phyloP scores from a whole-genome alignment of 2,113 vertebrate species.

The Sturnus vulgaris region DNA sequence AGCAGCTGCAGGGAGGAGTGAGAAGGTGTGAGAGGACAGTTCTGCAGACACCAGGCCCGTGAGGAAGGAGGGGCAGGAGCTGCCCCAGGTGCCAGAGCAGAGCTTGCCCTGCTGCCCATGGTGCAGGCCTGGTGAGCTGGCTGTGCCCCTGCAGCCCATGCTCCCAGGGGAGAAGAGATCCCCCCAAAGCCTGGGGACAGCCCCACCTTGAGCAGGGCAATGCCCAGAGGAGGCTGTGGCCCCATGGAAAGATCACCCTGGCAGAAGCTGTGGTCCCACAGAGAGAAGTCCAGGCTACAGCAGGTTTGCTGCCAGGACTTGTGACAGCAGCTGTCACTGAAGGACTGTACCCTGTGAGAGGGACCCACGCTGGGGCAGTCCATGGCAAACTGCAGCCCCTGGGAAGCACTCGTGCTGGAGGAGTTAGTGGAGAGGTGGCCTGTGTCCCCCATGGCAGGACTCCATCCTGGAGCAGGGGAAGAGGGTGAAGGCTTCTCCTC shows the following conservation, averaged over 20 bases:
- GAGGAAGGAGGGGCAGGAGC: not conserved
- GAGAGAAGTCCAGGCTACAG: not conserved
- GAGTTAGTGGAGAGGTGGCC: rapidly evolving
- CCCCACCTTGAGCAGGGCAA: not conserved
- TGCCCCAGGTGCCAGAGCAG: not conserved
- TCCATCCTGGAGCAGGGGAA: not conserved
- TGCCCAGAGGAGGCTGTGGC: not conserved
- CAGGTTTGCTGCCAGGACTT: not conserved
- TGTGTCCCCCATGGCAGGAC: not conserved
- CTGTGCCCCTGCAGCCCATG: not conserved
- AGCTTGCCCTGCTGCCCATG: not conserved
- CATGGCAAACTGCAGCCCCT: not conserved
- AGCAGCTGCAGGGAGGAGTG: not conserved
- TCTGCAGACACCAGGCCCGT: not conserved
- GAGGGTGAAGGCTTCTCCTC: not conserved
- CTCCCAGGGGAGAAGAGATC: not conserved
- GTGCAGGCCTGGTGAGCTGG: not conserved
- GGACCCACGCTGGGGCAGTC: not conserved
- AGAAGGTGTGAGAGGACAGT: rapidly evolving
- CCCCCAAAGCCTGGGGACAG: not conserved
- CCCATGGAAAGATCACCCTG: not conserved
- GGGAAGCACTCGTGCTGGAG: not conserved
- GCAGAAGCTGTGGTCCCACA: not conserved
- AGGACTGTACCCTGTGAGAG: not conserved
- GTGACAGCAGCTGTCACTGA: not conserved